Evolutionary conservation across 2,888 invertebrate genomes (phyloP), one percentile per base, ranked within the genome.

Genomic region (Lepidocyrtoides sp.): DNA sequence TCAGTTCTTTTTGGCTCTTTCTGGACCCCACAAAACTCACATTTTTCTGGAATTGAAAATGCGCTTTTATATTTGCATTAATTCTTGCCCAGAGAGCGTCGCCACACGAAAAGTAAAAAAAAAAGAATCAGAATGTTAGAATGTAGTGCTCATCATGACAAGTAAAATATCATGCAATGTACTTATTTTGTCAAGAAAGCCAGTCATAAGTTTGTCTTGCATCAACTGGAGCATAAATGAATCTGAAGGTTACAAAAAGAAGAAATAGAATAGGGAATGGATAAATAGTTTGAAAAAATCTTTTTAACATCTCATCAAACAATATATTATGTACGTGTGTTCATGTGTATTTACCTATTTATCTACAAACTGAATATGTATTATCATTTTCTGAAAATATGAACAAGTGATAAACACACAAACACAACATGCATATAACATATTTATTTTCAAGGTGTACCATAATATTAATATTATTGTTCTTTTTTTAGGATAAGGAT

Each of bases 221-320:
- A 44, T 44, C 44, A 72, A 84, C 69, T 84, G 84, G 84, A 84
- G 41, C 60, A 32, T 17, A 75, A 86, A 60, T 86, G 75, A 75
- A 41, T 20, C 41, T 85, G 85, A 75, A 86, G 75, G 69, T 69
- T 75, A 10, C 54, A 84, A 26, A 23, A 5, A 29, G 32, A 72
- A 84, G 29, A 72, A 63, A 14, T 2, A 83, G 29, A 32, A 44
- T 29, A 69, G 63, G 69, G 17, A 36, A 32, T 17, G 36, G 36
- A 36, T 2, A 17, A 20, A 17, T 32, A 1, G n/a, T 10, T 17
- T 12, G 23, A 82, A 60, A 63, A 82, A 36, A 63, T 14, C 5
- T 69, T 63, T 29, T 14, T 17, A 51, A 1, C n/a, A 69, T 69
- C 66, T 36, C 66, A 17, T 69, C 32, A 69, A 32, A n/a, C n/a